Evolutionary conservation across 1,140 invertebrate species (phyloP).

Genomic region (Trichogramma pretiosum): DNA sequence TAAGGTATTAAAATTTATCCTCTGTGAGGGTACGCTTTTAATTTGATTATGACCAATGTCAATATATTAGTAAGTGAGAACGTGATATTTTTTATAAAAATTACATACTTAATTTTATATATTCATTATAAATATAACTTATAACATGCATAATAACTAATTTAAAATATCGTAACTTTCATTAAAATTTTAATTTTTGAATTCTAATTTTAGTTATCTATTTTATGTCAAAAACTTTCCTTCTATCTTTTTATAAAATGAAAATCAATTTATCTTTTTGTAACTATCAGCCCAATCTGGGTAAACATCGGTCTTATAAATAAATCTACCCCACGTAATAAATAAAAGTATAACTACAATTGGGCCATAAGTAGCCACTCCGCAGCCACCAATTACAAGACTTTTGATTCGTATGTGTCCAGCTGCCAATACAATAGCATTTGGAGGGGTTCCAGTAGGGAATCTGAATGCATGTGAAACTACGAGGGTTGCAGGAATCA

Average conservation of each 20-base stretch:
- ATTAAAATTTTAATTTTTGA: neutral
- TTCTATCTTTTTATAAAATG: too few relatives aligned
- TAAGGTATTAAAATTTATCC: constrained; percentile 22
- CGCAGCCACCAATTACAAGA: constrained; percentile 50
- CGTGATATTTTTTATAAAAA: too few relatives aligned
- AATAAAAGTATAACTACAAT: constrained; percentile 34
- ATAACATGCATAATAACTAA: too few relatives aligned
- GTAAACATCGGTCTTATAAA: constrained; percentile 44
- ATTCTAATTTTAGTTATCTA: neutral
- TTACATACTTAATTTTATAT: too few relatives aligned
- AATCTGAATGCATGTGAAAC: constrained; percentile 69
- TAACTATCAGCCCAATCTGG: constrained; percentile 38
- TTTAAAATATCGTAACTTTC: neutral
- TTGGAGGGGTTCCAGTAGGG: constrained; percentile 76
- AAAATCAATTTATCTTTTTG: too few relatives aligned
- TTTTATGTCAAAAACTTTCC: neutral
- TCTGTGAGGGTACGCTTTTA: too few relatives aligned
- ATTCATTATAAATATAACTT: too few relatives aligned
- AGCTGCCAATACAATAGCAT: constrained; percentile 76
- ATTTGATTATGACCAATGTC: constrained; percentile 6
- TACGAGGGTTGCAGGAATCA: constrained; percentile 71
- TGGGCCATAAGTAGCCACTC: constrained; percentile 33
- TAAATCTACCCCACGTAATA: constrained; percentile 36
- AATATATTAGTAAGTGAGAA: constrained; percentile 7
- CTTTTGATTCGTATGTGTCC: constrained; percentile 61